Evolutionary conservation across 2,797 vertebrate genomes (phyloP), one percentile per base, ranked within the genome.

Genomic region (Amazona ochrocephala): DNA sequence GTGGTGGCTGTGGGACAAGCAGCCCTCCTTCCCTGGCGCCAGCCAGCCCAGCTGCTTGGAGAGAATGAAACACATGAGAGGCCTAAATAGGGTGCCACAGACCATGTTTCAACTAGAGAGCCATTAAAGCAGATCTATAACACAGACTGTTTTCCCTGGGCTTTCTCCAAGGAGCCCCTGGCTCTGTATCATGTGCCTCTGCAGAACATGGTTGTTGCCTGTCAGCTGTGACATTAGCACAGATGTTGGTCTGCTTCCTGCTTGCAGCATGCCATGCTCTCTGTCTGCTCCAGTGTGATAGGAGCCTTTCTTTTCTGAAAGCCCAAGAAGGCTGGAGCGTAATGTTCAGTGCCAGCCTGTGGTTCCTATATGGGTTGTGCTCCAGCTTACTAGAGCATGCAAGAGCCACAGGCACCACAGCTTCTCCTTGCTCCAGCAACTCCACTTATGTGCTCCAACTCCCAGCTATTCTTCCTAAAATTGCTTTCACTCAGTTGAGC

Each of bases 11-110:
- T 65, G 71, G 92, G 66, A 87, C 34, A 18, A 75, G 74, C 34
- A 88, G 83, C 77, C 42, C 26, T 85, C 50, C 39, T 71, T 61
- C 32, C 62, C 34, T 44, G 21, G 50, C 58, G 87, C 67, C 91
- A 96, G 86, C 81, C 67, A 66, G 13, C 22, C 44, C 85, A 94
- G 90, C 48, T 88, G 92, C 73, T 30, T 27, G 48, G 45, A 37
- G 70, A 64, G 37, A 72, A 65, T 3, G 37, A 37, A 71, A n/a
- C 3, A 6, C 0, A 1, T 48, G 89, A 11, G 37, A 51, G 68
- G 62, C 10, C 51, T 53, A 58, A 83, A 80, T 13, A 77, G 70
- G 65, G 51, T 44, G 71, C 78, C 62, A 44, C 32, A 44, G 39
- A 19, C 53, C 4, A 26, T 74, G 86, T 39, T 67, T 32, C 89